phyloP scores from a whole-genome alignment of 2,797 vertebrate species.

The Borostomias antarcticus region DNA sequence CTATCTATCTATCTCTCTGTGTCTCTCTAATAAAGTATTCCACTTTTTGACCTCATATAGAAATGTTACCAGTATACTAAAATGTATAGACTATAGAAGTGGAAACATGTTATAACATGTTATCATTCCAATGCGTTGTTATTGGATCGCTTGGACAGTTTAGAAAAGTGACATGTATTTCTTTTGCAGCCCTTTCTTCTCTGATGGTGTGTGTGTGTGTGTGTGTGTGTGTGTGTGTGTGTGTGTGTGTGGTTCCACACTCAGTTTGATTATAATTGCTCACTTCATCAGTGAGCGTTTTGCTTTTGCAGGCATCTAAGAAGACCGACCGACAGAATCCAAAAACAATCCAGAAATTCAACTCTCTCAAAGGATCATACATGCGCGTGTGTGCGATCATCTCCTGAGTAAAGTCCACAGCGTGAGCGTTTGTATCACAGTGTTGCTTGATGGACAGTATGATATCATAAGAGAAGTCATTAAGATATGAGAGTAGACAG shows the following conservation, averaged over 20 bases:
- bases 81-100: too few species aligned
- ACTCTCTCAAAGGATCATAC: conserved; percentile 76
- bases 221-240: too few species aligned
- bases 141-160: too few species aligned
- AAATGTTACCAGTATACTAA: too few species aligned
- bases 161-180: too few species aligned
- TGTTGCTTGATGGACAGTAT: conserved; percentile 61
- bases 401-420: conserved; percentile 66
- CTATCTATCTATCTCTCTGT: too few species aligned
- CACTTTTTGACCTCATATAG: not conserved
- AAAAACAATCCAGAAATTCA: conserved; percentile 80
- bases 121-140: too few species aligned
- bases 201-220: conserved; percentile 73
- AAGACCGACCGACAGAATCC: conserved; percentile 77
- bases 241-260: conserved; percentile 74
- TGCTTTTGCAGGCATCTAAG: conserved; percentile 80
- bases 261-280: conserved; percentile 81
- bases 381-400: conserved; percentile 53
- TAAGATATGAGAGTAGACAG: conserved; percentile 38
- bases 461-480: conserved; percentile 60
- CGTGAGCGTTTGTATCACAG: conserved; percentile 63
- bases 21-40: not conserved
- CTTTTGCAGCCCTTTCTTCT: conserved; percentile 61
- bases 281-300: conserved; percentile 77
- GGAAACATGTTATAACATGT: too few species aligned